Percentiles rank a stretch among this genome's conserved stretches.
phyloP scores from a whole-genome alignment of 1,140 invertebrate species.

The Drosophila teissieri region DNA sequence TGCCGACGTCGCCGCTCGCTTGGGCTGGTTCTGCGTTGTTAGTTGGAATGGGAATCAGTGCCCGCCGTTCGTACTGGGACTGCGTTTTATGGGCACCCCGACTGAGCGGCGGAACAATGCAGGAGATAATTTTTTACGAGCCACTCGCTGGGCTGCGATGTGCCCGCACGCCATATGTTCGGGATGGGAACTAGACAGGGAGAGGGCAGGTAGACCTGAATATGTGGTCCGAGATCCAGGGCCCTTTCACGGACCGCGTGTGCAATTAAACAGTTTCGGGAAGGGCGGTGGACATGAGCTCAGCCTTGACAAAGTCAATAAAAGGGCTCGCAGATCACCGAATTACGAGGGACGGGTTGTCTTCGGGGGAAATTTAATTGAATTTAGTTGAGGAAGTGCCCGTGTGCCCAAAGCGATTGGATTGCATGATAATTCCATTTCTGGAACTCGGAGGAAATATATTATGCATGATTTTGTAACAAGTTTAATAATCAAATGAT shows the following conservation, averaged over 20 bases:
- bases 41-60: neutral
- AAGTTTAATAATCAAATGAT: no score
- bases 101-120: slow-evolving; percentile 69
- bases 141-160: slow-evolving; percentile 42
- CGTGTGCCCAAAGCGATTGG: slow-evolving; percentile 10
- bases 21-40: slow-evolving; percentile 21
- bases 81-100: slow-evolving; percentile 77
- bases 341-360: slow-evolving; percentile 11
- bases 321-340: slow-evolving; percentile 5
- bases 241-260: slow-evolving; percentile 47
- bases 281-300: slow-evolving; percentile 74
- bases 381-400: slow-evolving; percentile 51
- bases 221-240: neutral
- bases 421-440: slow-evolving; percentile 6
- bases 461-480: no score
- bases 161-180: slow-evolving; percentile 56
- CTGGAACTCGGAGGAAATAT: neutral
- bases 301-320: slow-evolving; percentile 76
- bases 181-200: slow-evolving; percentile 24
- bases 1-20: slow-evolving; percentile 63
- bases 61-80: slow-evolving; percentile 16
- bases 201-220: slow-evolving; percentile 25
- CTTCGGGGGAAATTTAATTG: slow-evolving; percentile 63
- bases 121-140: slow-evolving; percentile 75
- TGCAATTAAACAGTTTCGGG: slow-evolving; percentile 72